Conservation (phyloP, 2,888 invertebrate genomes). For the Phyto melanocephala region DNA sequence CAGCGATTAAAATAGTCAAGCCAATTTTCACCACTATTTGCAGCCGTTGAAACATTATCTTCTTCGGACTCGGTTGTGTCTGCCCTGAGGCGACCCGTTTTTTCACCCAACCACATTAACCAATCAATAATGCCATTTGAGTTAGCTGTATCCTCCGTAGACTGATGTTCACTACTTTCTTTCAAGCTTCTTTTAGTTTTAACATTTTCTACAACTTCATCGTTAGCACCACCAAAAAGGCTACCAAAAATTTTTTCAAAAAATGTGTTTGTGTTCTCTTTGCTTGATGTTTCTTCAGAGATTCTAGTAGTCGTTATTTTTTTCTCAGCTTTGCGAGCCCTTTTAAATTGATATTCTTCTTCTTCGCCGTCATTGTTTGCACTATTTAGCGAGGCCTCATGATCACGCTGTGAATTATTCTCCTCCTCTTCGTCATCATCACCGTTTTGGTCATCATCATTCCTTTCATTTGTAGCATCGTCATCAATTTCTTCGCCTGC, state of each 20-base stretch:
- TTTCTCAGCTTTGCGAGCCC: conserved; percentile 66
- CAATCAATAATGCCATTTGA: conserved; percentile 74
- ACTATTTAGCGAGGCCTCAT: conserved; percentile 65
- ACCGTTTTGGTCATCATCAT: conserved; percentile 21
- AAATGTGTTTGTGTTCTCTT: conserved; percentile 66
- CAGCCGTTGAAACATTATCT: conserved; percentile 32
- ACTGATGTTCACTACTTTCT: conserved; percentile 37
- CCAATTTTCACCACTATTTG: conserved; percentile 68
- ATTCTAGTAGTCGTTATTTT: conserved; percentile 16
- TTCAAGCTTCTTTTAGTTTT: conserved; percentile 28
- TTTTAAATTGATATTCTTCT: conserved; percentile 69
- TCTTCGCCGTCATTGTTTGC: conserved; percentile 66
- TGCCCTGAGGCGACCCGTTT: conserved; percentile 53
- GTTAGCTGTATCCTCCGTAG: conserved; percentile 40
- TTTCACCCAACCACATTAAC: conserved; percentile 72
- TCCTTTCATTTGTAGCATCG: conserved; percentile 49
- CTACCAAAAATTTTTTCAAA: conserved; percentile 65
- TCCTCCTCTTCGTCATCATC: conserved; percentile 66
- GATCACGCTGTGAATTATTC: conserved; percentile 37
- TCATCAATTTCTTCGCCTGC: conserved; percentile 59
- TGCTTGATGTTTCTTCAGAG: conserved; percentile 31
- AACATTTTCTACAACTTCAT: neutral
- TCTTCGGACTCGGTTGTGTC: conserved; percentile 52
- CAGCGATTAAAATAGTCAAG: conserved; percentile 75
- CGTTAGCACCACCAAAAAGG: conserved; percentile 61